A percentile compares a stretch with the other conserved stretches of the same genome.
These are phyloP conservation scores for Ia io DNA, from an alignment of 2,113 vertebrate species.

Conservation along the genomic window DNA sequence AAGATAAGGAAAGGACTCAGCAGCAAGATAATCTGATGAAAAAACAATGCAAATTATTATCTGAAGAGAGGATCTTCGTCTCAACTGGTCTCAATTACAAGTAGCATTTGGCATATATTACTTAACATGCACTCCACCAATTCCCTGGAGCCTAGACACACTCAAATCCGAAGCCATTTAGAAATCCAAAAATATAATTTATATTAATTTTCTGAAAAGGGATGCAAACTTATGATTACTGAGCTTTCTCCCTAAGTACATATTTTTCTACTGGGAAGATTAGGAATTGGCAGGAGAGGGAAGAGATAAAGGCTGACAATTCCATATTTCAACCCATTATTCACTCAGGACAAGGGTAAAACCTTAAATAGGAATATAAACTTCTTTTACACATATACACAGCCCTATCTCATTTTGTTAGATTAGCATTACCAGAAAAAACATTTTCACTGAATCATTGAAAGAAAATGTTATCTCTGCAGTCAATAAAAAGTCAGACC, in stretches of 20 bases:
- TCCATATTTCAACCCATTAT: slow-evolving; percentile 29
- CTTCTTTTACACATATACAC: not conserved
- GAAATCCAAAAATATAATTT: slow-evolving; percentile 12
- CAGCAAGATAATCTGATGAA: not conserved
- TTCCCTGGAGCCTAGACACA: not conserved
- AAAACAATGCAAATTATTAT: not conserved
- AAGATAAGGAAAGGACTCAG: not conserved
- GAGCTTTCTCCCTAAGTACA: not conserved
- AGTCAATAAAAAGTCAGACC: not conserved
- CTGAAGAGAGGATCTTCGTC: not conserved
- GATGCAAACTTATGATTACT: not conserved
- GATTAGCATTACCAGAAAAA: slow-evolving; percentile 1
- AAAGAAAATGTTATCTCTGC: slow-evolving; percentile 6
- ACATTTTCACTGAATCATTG: slow-evolving; percentile 12
- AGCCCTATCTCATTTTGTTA: not conserved
- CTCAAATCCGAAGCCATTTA: not conserved
- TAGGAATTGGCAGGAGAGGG: not conserved
- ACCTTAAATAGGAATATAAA: not conserved
- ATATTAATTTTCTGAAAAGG: not conserved
- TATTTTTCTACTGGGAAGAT: slow-evolving; percentile 39
- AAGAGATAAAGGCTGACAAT: not conserved
- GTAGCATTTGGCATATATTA: not conserved
- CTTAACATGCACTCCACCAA: not conserved
- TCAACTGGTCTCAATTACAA: not conserved
- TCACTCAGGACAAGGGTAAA: slow-evolving; percentile 35